These are phyloP conservation scores for Hydrophis major DNA, from an alignment of 2,797 vertebrate species.

Conservation along the genomic window DNA sequence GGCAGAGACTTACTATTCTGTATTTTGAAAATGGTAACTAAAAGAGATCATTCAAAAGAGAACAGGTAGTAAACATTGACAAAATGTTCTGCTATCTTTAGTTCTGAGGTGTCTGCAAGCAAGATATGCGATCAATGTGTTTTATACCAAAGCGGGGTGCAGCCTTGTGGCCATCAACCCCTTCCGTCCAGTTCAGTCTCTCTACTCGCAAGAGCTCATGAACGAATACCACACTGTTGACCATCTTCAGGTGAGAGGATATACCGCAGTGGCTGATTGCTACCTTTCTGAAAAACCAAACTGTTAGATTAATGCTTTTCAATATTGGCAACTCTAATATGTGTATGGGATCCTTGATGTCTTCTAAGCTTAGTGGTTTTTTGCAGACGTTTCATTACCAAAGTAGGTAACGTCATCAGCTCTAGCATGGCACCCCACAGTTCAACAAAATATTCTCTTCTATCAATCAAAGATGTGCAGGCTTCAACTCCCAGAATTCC, in stretches of 20 bases:
- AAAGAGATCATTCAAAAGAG: neutral
- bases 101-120: constrained; percentile 95
- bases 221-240: constrained; percentile 84
- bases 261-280: too few species aligned
- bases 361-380: neutral
- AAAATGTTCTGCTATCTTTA: constrained; percentile 62
- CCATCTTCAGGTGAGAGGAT: constrained; percentile 84
- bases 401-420: neutral
- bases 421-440: neutral
- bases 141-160: constrained; percentile 96
- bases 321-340: neutral
- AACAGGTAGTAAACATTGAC: constrained; percentile 19
- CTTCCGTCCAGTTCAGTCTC: constrained; percentile 84
- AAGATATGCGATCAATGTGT: constrained; percentile 80
- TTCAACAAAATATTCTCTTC: neutral
- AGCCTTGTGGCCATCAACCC: constrained; percentile 95
- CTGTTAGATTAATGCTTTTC: neutral
- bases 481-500: neutral
- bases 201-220: constrained; percentile 89
- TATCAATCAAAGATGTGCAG: neutral
- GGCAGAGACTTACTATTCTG: neutral
- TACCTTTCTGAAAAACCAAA: neutral
- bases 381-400: neutral
- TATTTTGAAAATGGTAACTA: neutral
- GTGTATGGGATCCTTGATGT: neutral